phyloP scores from a whole-genome alignment of 2,888 invertebrate species.

The Hypsopygia costalis region DNA sequence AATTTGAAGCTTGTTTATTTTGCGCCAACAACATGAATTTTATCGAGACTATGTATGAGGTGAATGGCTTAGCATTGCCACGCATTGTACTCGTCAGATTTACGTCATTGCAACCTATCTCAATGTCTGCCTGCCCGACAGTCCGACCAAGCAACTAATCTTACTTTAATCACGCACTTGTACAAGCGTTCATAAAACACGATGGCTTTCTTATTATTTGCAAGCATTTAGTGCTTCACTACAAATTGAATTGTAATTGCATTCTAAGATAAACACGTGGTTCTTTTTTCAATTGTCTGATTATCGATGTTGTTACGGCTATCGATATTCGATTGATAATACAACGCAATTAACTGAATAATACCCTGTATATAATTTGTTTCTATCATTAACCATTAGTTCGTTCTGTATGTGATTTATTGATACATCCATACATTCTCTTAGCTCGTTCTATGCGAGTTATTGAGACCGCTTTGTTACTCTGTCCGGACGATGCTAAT shows the following conservation, averaged over 20 bases:
- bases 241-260: constrained; percentile 73
- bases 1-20: constrained; percentile 54
- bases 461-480: constrained; percentile 74
- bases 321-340: constrained; percentile 49
- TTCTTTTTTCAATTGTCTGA: constrained; percentile 54
- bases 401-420: constrained; percentile 51
- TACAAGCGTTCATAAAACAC: constrained; percentile 31
- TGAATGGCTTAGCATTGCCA: constrained; percentile 22
- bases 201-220: constrained; percentile 20
- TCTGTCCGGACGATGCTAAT: constrained; percentile 67
- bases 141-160: constrained; percentile 33
- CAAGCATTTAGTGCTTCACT: constrained; percentile 42
- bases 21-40: constrained; percentile 21
- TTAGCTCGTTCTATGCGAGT: constrained; percentile 64
- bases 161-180: constrained; percentile 40
- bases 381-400: constrained; percentile 39
- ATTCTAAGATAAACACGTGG: constrained; percentile 53
- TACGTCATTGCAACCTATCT: constrained; percentile 25
- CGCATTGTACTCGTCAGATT: constrained; percentile 1
- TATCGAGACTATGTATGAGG: constrained; percentile 10
- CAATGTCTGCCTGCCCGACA: constrained; percentile 26
- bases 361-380: constrained; percentile 42
- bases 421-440: constrained; percentile 42
- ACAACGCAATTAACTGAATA: constrained; percentile 66
- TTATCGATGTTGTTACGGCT: constrained; percentile 31